Evolutionary conservation across 2,888 invertebrate species (phyloP).

Genomic region (Ctena decussata): DNA sequence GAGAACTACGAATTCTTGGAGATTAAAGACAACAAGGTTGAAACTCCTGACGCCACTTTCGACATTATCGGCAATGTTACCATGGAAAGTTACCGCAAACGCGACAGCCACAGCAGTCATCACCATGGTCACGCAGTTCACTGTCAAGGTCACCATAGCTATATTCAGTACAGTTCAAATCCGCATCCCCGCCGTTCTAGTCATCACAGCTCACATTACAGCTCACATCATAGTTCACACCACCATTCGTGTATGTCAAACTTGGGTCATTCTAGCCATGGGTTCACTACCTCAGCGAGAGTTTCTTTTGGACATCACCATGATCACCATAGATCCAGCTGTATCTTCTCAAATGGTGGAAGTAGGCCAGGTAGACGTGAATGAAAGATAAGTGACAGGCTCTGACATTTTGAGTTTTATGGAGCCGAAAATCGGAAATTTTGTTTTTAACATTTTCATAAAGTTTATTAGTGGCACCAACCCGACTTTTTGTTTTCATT

Average conservation of each 20-base stretch:
- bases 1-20: slow-evolving; percentile 52
- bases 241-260: slow-evolving; percentile 52
- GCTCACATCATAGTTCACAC: slow-evolving; percentile 28
- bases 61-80: slow-evolving; percentile 57
- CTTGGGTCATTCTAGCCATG: slow-evolving; percentile 48
- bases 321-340: slow-evolving; percentile 29
- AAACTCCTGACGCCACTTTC: slow-evolving; percentile 51
- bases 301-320: slow-evolving; percentile 53
- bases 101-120: neutral
- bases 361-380: slow-evolving; percentile 33
- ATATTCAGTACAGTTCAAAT: slow-evolving; percentile 8
- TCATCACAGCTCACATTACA: slow-evolving; percentile 20
- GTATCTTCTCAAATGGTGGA: slow-evolving; percentile 50
- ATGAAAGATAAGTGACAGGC: too few species aligned
- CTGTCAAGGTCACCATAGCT: slow-evolving; percentile 26
- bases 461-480: too few species aligned
- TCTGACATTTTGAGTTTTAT: too few species aligned
- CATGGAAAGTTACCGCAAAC: slow-evolving; percentile 13
- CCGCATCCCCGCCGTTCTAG: slow-evolving; percentile 31
- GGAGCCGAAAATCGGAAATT: too few species aligned
- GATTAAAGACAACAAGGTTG: slow-evolving; percentile 45
- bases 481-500: too few species aligned
- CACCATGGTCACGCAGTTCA: neutral
- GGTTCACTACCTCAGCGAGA: slow-evolving; percentile 59
- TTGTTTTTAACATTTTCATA: too few species aligned